Evolutionary conservation across 2,797 vertebrate genomes (phyloP).

Genomic region (Pachyuromys duprasi): DNA sequence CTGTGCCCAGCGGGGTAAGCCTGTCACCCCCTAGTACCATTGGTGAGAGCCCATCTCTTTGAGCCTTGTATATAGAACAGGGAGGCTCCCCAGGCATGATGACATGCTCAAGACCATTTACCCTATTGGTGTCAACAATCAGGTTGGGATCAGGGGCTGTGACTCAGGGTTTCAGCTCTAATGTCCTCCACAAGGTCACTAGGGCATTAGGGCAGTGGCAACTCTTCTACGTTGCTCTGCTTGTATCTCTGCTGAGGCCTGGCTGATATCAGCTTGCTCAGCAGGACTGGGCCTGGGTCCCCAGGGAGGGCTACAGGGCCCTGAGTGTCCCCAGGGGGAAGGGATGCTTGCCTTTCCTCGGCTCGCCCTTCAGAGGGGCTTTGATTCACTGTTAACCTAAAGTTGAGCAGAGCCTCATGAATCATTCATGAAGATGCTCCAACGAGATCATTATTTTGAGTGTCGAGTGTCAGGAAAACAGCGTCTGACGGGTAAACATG

Average conservation of each 20-base stretch:
- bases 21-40: background rate
- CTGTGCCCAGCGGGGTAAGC: background rate
- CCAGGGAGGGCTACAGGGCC: background rate
- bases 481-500: slow-evolving; percentile 78
- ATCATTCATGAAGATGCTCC: slow-evolving; percentile 77
- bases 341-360: background rate
- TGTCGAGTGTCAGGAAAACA: slow-evolving; percentile 81
- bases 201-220: rapidly evolving
- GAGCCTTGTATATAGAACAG: background rate
- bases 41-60: background rate
- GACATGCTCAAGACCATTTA: slow-evolving; percentile 1
- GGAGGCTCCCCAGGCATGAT: background rate
- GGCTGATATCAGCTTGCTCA: background rate
- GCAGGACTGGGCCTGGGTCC: background rate
- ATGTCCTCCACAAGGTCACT: background rate
- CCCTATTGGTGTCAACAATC: background rate
- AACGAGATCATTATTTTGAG: slow-evolving; percentile 80
- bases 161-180: background rate
- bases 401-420: slow-evolving; percentile 62
- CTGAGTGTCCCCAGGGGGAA: background rate
- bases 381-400: slow-evolving; percentile 75
- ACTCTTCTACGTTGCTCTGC: background rate
- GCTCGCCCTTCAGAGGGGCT: slow-evolving; percentile 22
- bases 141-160: background rate
- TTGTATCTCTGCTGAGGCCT: background rate